These are phyloP conservation scores for Hirtodrosophila trivittata DNA, from an alignment of 2,888 invertebrate species.

Conservation along the genomic window DNA sequence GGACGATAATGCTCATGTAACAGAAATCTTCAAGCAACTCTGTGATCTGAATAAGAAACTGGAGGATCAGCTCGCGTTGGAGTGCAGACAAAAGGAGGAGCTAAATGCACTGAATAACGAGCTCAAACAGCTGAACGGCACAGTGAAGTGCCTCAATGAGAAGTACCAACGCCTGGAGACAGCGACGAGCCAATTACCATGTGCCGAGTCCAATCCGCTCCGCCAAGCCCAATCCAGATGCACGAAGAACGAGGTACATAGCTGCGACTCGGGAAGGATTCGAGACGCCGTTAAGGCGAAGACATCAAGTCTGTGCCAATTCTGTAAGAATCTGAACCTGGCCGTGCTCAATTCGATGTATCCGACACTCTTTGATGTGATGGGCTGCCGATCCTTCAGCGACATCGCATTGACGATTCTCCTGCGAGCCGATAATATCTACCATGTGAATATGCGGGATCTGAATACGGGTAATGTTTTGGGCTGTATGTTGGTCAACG, in stretches of 20 bases:
- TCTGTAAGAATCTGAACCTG: conserved; percentile 40
- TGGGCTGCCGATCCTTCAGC: conserved; percentile 22
- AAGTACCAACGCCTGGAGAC: conserved; percentile 7
- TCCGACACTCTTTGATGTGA: conserved; percentile 9
- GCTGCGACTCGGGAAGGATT: too few relatives aligned
- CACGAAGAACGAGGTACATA: too few relatives aligned
- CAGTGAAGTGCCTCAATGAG: conserved; percentile 13
- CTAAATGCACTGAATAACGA: conserved; percentile 29
- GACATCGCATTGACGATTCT: conserved; percentile 62
- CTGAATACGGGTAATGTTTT: conserved; percentile 39
- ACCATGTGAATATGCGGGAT: conserved; percentile 69
- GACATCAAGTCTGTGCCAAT: conserved; percentile 54
- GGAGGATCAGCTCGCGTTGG: conserved; percentile 12
- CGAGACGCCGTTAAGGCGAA: neutral
- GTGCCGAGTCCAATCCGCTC: too few relatives aligned
- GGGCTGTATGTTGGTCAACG: conserved; percentile 67
- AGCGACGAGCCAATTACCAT: neutral
- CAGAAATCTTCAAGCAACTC: conserved; percentile 21
- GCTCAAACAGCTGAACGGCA: conserved; percentile 13
- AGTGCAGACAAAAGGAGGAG: conserved; percentile 21
- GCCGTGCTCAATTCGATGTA: conserved; percentile 14
- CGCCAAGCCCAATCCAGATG: too few relatives aligned
- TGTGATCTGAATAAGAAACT: conserved; percentile 11
- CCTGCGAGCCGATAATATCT: conserved; percentile 64
- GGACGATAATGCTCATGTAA: too few relatives aligned